phyloP scores from a whole-genome alignment of 2,797 vertebrate species.

The Antennarius maculatus region DNA sequence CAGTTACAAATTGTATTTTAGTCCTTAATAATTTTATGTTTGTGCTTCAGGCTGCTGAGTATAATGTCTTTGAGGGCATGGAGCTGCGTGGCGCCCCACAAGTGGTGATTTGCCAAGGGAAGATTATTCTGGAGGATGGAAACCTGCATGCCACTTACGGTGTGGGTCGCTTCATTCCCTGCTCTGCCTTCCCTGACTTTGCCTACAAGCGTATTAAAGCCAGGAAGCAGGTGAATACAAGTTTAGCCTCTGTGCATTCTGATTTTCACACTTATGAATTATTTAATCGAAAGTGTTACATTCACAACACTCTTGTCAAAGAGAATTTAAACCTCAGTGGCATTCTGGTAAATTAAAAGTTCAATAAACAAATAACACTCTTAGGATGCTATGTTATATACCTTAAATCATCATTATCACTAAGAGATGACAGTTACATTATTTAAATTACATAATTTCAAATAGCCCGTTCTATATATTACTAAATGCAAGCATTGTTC shows the following conservation, averaged over 20 bases:
- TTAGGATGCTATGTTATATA: too few relatives aligned
- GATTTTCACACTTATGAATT: neutral
- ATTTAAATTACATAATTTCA: too few relatives aligned
- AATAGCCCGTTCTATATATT: too few relatives aligned
- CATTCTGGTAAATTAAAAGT: too few relatives aligned
- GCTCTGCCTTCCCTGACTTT: slow-evolving; percentile 91
- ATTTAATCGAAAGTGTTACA: too few relatives aligned
- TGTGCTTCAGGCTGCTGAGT: slow-evolving; percentile 88
- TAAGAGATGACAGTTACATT: neutral
- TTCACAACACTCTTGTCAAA: too few relatives aligned
- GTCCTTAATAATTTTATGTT: neutral
- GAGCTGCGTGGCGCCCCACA: slow-evolving; percentile 92
- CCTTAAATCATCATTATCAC: too few relatives aligned
- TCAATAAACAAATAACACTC: too few relatives aligned
- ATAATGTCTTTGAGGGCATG: slow-evolving; percentile 97
- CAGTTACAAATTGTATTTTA: neutral
- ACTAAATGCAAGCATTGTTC: too few relatives aligned
- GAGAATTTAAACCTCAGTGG: too few relatives aligned
- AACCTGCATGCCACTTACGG: slow-evolving; percentile 90
- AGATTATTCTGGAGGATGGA: slow-evolving; percentile 94
- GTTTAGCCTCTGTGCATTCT: neutral
- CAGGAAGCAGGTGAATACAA: slow-evolving; percentile 89
- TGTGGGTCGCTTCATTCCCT: slow-evolving; percentile 92
- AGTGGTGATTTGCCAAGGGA: slow-evolving; percentile 95
- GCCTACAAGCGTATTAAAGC: slow-evolving; percentile 98